A percentile compares a stretch with the other conserved stretches of the same genome.
These are phyloP conservation scores for Ptychadena robeensis DNA, from an alignment of 2,797 vertebrate species.

Conservation along the genomic window DNA sequence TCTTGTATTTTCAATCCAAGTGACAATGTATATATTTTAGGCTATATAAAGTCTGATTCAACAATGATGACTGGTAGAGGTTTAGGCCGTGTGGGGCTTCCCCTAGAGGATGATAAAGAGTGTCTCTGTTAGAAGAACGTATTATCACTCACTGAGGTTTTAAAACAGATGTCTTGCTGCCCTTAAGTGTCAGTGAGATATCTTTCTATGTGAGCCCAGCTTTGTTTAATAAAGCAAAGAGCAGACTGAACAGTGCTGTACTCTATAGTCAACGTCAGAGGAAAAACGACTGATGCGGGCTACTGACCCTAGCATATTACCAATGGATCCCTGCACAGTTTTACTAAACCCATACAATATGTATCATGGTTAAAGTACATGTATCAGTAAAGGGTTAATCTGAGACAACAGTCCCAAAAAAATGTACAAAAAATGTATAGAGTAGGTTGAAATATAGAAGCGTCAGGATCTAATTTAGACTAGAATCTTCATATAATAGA, in stretches of 20 bases:
- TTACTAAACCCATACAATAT: not conserved
- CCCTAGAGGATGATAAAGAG: constrained; percentile 60
- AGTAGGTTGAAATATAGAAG: constrained; percentile 38
- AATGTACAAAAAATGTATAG: constrained; percentile 22
- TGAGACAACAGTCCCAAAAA: constrained; percentile 10
- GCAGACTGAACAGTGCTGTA: not conserved
- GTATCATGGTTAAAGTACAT: not conserved
- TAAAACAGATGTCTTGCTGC: not conserved
- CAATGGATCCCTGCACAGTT: not conserved
- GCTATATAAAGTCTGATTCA: not conserved
- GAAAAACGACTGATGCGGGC: not conserved
- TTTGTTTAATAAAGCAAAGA: not conserved
- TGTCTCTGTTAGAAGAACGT: constrained; percentile 64
- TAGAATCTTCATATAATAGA: constrained; percentile 50
- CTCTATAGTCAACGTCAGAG: not conserved
- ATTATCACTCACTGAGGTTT: not conserved
- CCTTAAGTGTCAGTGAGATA: not conserved
- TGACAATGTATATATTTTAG: not conserved
- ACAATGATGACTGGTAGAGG: not conserved
- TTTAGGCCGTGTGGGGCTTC: constrained; percentile 21
- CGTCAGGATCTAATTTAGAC: constrained; percentile 43
- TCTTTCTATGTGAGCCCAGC: constrained; percentile 12
- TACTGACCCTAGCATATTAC: not conserved
- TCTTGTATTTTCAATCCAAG: not conserved
- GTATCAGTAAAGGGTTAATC: constrained; percentile 35